Evolutionary conservation across 2,113 vertebrate genomes (phyloP).

Genomic region (Tachysurus vachellii): DNA sequence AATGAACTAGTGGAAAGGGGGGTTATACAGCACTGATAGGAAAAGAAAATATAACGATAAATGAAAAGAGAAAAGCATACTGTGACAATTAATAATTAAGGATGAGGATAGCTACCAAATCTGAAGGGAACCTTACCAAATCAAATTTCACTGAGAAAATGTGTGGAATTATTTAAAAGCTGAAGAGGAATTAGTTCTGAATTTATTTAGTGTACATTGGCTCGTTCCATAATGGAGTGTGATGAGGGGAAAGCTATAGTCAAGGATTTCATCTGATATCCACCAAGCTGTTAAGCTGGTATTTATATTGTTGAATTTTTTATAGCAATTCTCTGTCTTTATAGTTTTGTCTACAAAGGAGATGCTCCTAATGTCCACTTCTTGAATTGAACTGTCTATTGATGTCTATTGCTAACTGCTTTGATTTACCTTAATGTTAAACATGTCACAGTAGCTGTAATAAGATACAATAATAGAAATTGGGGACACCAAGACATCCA

Average conservation of each 20-base stretch:
- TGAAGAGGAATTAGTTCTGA: neutral
- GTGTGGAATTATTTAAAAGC: neutral
- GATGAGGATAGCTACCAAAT: neutral
- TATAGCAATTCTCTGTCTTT: neutral
- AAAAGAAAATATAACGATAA: neutral
- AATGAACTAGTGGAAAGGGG: too few species aligned
- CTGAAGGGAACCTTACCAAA: too few species aligned
- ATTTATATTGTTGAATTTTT: neutral
- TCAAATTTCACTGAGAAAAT: neutral
- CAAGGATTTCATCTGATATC: neutral
- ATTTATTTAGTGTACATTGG: neutral
- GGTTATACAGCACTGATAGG: neutral
- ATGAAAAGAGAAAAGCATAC: neutral
- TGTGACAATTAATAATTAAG: neutral
- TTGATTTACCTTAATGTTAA: neutral
- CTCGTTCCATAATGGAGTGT: neutral
- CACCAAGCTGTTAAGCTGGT: neutral
- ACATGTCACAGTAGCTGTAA: neutral
- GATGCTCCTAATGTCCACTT: neutral
- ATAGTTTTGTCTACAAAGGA: neutral
- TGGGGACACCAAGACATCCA: neutral
- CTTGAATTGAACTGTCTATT: neutral
- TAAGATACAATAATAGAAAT: neutral
- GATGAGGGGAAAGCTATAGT: neutral
- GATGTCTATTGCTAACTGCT: neutral